Base-by-base conservation (phyloP, 2,113 vertebrate genomes). In the Oreotrochilus melanogaster region DNA sequence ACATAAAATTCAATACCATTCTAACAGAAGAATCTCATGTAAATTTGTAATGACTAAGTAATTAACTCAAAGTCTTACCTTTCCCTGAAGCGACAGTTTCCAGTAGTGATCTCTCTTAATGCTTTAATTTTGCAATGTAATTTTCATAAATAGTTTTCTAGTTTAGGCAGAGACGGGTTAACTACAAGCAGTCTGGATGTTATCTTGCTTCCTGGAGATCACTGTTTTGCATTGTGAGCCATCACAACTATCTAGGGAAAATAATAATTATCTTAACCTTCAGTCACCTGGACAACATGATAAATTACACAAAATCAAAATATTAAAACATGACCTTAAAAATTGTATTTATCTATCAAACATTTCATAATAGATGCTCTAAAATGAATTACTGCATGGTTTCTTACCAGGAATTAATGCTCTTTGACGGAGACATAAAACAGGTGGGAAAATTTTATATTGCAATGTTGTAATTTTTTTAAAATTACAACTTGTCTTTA, bases 131-230 rank as follows among this genome's bases (percentile, higher is more conserved):
- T 92, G 53, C 37, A 57, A 35, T 37, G 53, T 51, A 78, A 64
- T 91, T 70, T 88, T 93, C 73, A 79, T 60, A n/a, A 80, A 65
- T 2, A 60, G 12, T 66, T 89, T 95, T 81, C 87, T 86, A 73
- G 47, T 70, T 84, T 85, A 96, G 89, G 57, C 66, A 96, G 76
- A 87, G 87, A 84, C 47, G 86, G 56, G 65, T 94, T 94, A 95
- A 96, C n/a, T 64, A 51, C 62, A 80, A 74, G 61, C 56, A 88
- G 85, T 47, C 88, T 82, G 87, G 87, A 90, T 84, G 89, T 69
- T 95, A 53, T 78, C 87, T 95, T 92, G 62, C 79, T 96, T 97
- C 96, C 93, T 95, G 92, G 78, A 93, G 95, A 97, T 93, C 85
- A 95, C 88, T 90, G 85, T 88, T 95, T 92, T 70, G 79, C 81